A percentile compares a stretch with the other conserved stretches of the same genome.
Evolutionary conservation across 2,888 invertebrate genomes (phyloP).

Genomic region (Noctua janthina): DNA sequence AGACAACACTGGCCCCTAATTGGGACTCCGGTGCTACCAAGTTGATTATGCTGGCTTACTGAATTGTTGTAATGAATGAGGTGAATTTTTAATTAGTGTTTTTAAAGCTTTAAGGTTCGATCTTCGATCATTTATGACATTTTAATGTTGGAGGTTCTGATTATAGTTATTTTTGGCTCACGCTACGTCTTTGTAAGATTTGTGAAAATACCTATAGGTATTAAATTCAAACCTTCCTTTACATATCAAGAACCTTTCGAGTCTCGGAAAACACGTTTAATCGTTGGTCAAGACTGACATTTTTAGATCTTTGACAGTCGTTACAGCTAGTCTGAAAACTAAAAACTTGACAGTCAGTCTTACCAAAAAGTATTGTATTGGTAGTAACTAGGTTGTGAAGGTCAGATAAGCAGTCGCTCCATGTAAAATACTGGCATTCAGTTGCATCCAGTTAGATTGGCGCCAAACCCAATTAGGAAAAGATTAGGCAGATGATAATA

Average conservation of each 20-base stretch:
- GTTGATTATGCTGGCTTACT: slow-evolving; percentile 55
- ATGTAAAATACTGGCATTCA: background rate
- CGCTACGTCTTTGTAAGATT: background rate
- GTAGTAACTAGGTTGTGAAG: background rate
- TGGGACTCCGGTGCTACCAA: slow-evolving; percentile 78
- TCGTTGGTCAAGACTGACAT: background rate
- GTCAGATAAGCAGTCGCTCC: background rate
- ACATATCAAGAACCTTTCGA: background rate
- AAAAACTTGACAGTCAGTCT: background rate
- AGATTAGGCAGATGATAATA: background rate
- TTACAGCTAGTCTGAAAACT: background rate
- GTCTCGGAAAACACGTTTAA: background rate
- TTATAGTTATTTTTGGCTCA: slow-evolving; percentile 27
- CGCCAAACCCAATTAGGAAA: background rate
- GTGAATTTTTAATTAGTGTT: slow-evolving; percentile 51
- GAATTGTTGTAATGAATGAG: slow-evolving; percentile 55
- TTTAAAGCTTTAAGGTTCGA: slow-evolving; percentile 23
- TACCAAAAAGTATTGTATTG: background rate
- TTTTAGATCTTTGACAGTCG: background rate
- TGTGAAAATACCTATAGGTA: background rate
- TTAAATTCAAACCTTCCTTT: background rate
- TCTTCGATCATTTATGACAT: slow-evolving; percentile 58
- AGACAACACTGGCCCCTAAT: slow-evolving; percentile 76
- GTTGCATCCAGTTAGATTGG: background rate
- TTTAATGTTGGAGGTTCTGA: slow-evolving; percentile 8